Evolutionary conservation across 2,888 invertebrate genomes (phyloP).

Genomic region (Phlogophora meticulosa): DNA sequence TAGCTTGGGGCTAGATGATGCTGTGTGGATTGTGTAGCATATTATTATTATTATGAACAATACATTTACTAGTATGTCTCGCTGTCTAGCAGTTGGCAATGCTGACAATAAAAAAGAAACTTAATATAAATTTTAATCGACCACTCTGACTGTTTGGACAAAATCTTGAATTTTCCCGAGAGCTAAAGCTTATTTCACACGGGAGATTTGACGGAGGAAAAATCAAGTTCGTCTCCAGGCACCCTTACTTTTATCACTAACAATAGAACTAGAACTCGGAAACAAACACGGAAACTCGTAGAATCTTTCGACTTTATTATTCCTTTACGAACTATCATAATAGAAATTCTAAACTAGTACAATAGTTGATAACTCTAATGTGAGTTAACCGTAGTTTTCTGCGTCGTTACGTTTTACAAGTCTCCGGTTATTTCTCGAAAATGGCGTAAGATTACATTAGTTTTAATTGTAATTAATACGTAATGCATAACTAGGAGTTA

Average conservation of each 20-base stretch:
- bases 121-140: too few relatives aligned
- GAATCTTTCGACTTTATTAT: constrained; percentile 41
- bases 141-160: too few relatives aligned
- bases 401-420: constrained; percentile 41
- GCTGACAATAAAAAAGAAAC: too few relatives aligned
- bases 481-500: constrained; percentile 4
- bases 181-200: neutral
- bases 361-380: constrained; percentile 37
- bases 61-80: too few relatives aligned
- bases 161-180: neutral
- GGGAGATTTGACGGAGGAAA: neutral
- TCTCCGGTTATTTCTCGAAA: constrained; percentile 39
- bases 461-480: constrained; percentile 37
- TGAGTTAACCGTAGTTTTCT: constrained; percentile 50
- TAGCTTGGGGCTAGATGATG: too few relatives aligned
- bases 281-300: constrained; percentile 36
- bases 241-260: constrained; percentile 16
- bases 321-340: constrained; percentile 42
- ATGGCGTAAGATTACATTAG: constrained; percentile 37
- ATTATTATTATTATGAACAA: too few relatives aligned
- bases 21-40: too few relatives aligned
- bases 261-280: constrained; percentile 34
- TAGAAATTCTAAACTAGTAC: constrained; percentile 52
- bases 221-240: constrained; percentile 11
- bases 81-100: too few relatives aligned